These are phyloP conservation scores for Hippolais icterina DNA, from an alignment of 2,113 vertebrate species.

Conservation along the genomic window DNA sequence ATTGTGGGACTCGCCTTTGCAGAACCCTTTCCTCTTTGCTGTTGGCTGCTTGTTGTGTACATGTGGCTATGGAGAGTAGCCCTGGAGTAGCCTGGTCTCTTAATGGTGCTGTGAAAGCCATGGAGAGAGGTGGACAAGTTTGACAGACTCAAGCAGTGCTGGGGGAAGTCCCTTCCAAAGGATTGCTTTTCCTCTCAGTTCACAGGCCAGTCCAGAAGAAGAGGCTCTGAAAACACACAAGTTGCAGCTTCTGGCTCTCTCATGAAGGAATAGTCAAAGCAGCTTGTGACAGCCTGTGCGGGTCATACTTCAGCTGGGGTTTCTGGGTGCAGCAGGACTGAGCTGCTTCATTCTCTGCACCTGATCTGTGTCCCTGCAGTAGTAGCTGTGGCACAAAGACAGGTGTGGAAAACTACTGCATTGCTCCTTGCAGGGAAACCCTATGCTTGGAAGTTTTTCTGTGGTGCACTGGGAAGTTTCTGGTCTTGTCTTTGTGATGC, in stretches of 20 bases:
- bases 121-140: background rate
- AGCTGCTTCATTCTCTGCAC: background rate
- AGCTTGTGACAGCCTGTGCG: background rate
- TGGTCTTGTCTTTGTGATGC: background rate
- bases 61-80: background rate
- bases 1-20: background rate
- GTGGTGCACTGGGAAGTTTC: background rate
- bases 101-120: background rate
- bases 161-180: background rate
- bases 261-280: background rate
- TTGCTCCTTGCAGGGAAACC: background rate
- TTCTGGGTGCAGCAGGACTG: background rate
- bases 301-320: background rate
- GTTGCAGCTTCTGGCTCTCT: background rate
- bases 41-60: background rate
- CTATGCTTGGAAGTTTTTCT: background rate
- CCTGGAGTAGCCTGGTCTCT: background rate
- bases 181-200: fast-evolving
- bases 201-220: background rate
- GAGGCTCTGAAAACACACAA: background rate
- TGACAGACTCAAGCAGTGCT: background rate
- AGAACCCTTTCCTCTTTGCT: background rate
- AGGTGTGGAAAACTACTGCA: background rate
- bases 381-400: background rate
- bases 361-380: background rate